Conservation (phyloP, 2,888 invertebrate species). For the Maniola hyperantus region DNA sequence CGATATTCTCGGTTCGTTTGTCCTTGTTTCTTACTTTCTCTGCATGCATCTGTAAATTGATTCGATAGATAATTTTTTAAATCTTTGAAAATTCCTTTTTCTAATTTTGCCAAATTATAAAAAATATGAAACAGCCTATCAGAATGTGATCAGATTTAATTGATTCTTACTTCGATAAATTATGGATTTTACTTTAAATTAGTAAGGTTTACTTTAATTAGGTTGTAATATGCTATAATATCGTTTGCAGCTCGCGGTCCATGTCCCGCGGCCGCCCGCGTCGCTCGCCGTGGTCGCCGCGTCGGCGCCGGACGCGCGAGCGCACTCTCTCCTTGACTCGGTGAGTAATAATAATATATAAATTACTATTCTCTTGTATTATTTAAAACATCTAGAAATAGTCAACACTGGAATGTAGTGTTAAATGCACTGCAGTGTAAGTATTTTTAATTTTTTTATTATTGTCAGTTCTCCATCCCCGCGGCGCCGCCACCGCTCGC, state of each 20-base stretch:
- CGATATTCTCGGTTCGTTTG: slow-evolving; percentile 74
- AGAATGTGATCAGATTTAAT: not conserved
- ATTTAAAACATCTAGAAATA: not conserved
- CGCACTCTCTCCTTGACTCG: slow-evolving; percentile 69
- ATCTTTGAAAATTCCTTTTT: not conserved
- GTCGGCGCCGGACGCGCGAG: slow-evolving; percentile 69
- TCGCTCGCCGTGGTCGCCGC: slow-evolving; percentile 73
- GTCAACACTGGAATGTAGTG: no score
- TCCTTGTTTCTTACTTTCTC: slow-evolving; percentile 7
- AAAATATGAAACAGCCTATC: not conserved
- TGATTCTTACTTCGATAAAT: no score
- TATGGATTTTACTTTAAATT: no score
- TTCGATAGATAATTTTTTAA: slow-evolving; percentile 20
- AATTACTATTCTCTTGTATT: not conserved
- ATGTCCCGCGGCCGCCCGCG: slow-evolving; percentile 82
- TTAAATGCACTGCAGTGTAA: no score
- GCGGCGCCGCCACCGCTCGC: slow-evolving; percentile 75
- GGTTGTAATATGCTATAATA: not conserved
- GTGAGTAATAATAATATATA: slow-evolving; percentile 45
- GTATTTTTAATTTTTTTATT: not conserved
- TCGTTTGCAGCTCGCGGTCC: slow-evolving; percentile 83
- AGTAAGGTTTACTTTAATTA: no score
- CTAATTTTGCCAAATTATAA: not conserved
- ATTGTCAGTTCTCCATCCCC: slow-evolving; percentile 69
- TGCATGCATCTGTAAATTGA: slow-evolving; percentile 17